Conservation (phyloP, 1,140 invertebrate genomes). For the Mamestra configurata region DNA sequence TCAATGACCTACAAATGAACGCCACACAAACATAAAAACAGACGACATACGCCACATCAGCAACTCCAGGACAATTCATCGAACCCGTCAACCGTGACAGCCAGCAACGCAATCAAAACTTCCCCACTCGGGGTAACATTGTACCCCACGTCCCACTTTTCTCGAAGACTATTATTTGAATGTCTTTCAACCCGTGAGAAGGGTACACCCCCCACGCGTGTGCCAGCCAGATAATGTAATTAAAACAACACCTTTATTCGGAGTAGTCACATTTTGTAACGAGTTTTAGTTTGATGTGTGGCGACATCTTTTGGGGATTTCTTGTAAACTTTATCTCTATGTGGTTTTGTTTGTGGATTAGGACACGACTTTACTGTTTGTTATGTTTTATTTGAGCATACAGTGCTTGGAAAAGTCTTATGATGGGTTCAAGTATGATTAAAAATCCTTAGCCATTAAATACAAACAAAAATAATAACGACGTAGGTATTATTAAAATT, state of each 20-base stretch:
- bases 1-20: conserved; percentile 25
- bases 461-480: neutral
- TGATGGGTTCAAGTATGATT: too few relatives aligned
- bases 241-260: conserved; percentile 87
- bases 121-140: conserved; percentile 64
- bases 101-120: conserved; percentile 83
- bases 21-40: conserved; percentile 46
- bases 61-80: conserved; percentile 52
- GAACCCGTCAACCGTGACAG: conserved; percentile 75
- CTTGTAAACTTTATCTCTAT: conserved; percentile 40
- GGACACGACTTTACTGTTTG: neutral
- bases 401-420: neutral
- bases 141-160: conserved; percentile 80
- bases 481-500: neutral
- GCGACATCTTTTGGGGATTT: conserved; percentile 48
- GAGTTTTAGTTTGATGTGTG: conserved; percentile 67
- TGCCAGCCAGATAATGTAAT: conserved; percentile 86
- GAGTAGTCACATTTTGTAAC: conserved; percentile 75
- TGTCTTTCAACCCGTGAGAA: conserved; percentile 86
- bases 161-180: conserved; percentile 86
- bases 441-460: too few relatives aligned
- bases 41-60: conserved; percentile 44
- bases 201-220: conserved; percentile 80
- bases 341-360: conserved; percentile 30
- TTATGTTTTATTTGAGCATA: neutral